Conservation (phyloP, 2,113 vertebrate genomes). For the Tinamus guttatus region DNA sequence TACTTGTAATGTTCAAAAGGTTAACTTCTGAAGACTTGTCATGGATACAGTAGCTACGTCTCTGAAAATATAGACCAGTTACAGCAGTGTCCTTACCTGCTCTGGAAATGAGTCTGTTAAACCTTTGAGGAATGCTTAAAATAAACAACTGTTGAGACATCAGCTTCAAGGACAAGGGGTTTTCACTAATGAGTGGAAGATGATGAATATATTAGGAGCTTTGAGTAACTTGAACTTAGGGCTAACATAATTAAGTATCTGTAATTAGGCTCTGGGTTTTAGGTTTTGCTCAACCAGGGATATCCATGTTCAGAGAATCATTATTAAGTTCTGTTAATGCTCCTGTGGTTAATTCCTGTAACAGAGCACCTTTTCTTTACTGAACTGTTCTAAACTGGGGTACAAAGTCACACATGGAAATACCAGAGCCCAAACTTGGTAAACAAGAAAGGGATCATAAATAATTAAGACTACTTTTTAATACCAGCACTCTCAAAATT, state of each 20-base stretch:
- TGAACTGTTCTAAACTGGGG: background rate
- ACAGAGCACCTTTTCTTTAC: background rate
- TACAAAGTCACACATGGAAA: background rate
- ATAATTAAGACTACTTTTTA: conserved; percentile 10
- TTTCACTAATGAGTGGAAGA: background rate
- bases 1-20: background rate
- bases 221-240: background rate
- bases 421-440: background rate
- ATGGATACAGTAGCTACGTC: background rate
- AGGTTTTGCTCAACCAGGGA: background rate
- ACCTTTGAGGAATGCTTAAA: background rate
- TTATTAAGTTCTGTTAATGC: background rate
- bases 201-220: background rate
- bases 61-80: background rate
- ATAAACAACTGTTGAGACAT: background rate
- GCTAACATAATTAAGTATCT: background rate
- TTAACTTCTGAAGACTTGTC: background rate
- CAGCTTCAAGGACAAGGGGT: background rate
- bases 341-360: background rate
- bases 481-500: background rate
- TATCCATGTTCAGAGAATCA: background rate
- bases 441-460: background rate
- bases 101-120: background rate
- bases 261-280: background rate
- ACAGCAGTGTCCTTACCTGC: background rate